Evolutionary conservation across 2,888 invertebrate genomes (phyloP).

Genomic region (Erannis defoliaria): DNA sequence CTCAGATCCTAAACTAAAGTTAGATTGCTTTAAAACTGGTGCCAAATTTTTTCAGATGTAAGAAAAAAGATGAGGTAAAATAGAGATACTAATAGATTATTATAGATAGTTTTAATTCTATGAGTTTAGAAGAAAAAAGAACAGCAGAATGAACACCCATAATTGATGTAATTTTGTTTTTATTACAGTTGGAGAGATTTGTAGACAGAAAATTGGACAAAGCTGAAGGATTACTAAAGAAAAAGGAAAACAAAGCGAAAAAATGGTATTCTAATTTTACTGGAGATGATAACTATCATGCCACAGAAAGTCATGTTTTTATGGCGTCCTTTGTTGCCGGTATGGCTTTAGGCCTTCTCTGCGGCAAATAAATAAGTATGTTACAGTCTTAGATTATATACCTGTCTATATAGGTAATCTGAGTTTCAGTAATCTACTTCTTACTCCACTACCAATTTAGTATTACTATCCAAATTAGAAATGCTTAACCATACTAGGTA

Average conservation of each 20-base stretch:
- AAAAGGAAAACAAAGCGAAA: constrained; percentile 90
- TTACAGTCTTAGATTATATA: not conserved
- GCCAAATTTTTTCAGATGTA: no score
- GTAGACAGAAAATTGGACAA: constrained; percentile 93
- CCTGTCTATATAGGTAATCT: no score
- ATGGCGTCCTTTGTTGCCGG: constrained; percentile 93
- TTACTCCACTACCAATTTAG: constrained; percentile 31
- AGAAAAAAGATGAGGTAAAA: no score
- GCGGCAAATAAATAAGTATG: constrained; percentile 74
- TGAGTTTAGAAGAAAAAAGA: not conserved
- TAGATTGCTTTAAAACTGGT: no score
- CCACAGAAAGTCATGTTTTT: constrained; percentile 93
- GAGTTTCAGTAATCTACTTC: constrained; percentile 3
- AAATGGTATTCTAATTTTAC: constrained; percentile 91
- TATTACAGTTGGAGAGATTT: constrained; percentile 91
- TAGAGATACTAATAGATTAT: no score
- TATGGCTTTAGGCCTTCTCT: constrained; percentile 89
- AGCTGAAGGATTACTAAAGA: constrained; percentile 91
- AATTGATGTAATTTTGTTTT: not conserved
- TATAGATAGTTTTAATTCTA: no score
- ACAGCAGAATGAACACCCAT: not conserved
- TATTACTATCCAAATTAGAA: constrained; percentile 20
- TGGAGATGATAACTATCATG: constrained; percentile 88
- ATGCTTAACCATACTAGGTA: not conserved
- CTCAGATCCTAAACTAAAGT: no score